Evolutionary conservation across 2,888 invertebrate species (phyloP), one percentile per base, ranked within the genome.

Genomic region (Hirtodrosophila trivittata): DNA sequence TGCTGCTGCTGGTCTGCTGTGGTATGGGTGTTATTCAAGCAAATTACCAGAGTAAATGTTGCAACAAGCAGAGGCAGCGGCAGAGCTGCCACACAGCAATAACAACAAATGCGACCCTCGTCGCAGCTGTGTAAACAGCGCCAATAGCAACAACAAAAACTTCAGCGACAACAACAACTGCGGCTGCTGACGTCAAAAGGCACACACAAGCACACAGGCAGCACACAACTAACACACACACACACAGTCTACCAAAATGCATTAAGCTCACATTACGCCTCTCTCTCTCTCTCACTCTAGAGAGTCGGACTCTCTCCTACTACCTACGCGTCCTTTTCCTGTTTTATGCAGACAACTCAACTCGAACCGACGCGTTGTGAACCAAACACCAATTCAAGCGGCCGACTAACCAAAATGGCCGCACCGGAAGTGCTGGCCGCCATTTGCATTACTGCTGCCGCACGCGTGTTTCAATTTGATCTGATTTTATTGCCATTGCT

Each of bases 41-140:
- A 81, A 80, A 81, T 80, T 84, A 77, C 71, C 81, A 81, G 66
- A 77, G 77, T 80, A 83, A 80, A 84, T 80, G 81, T 80, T 80
- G 84, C 78, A 80, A 58, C 65, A 67, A 66, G 65, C 67, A 56
- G 35, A 7, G 18, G 21, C 41, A 51, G 14, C 10, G 51, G 12
- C 28, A 38, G 30, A 51, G 16, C 41, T 37, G 26, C 45, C 18
- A 21, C 18, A 21, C 5, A 68, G 66, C 66, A 82, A 78, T 80
- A 75, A 78, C 85, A 80, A 65, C 63, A 85, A 83, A 70, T 76
- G 55, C 60, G 70, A 55, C 63, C 76, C 66, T 66, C 73, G 77
- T 57, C 70, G 73, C 83, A 83, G 76, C 86, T 76, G 73, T 81
- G 86, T 76, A 83, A 78, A 85, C 80, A 85, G 56, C 63, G 47